Percentiles rank a stretch among this genome's conserved stretches.
Conservation (phyloP, 2,888 invertebrate species). For the Drosophila multiciliata region DNA sequence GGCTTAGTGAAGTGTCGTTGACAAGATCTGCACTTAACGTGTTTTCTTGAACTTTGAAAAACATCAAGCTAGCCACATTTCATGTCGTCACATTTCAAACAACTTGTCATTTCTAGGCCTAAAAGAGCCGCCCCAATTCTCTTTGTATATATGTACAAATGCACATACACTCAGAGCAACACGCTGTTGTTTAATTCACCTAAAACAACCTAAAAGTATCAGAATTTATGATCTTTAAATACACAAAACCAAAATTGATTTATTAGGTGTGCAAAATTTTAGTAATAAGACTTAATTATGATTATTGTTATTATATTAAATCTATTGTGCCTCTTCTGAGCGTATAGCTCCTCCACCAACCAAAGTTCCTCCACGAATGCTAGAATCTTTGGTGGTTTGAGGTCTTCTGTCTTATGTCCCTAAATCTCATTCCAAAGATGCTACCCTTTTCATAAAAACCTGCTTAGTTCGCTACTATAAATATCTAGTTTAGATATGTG, state of each 20-base stretch:
- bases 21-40: constrained; percentile 21
- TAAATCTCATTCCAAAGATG: too few species aligned
- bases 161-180: background rate
- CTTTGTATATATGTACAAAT: background rate
- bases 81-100: constrained; percentile 19
- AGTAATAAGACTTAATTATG: background rate
- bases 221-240: background rate
- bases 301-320: too few species aligned
- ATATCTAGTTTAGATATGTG: background rate
- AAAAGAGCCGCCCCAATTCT: constrained; percentile 1
- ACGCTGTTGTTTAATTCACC: background rate
- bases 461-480: background rate
- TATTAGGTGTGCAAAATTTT: background rate
- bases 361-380: too few species aligned
- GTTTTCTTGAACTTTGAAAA: constrained; percentile 30
- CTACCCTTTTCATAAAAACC: too few species aligned
- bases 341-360: too few species aligned
- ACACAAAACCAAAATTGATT: background rate
- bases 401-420: too few species aligned
- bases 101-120: constrained; percentile 27
- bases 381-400: too few species aligned
- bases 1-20: constrained; percentile 1
- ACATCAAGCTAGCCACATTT: constrained; percentile 2
- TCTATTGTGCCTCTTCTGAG: too few species aligned
- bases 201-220: background rate